Evolutionary conservation across 2,888 invertebrate species (phyloP).

Genomic region (Chloromyia formosa): DNA sequence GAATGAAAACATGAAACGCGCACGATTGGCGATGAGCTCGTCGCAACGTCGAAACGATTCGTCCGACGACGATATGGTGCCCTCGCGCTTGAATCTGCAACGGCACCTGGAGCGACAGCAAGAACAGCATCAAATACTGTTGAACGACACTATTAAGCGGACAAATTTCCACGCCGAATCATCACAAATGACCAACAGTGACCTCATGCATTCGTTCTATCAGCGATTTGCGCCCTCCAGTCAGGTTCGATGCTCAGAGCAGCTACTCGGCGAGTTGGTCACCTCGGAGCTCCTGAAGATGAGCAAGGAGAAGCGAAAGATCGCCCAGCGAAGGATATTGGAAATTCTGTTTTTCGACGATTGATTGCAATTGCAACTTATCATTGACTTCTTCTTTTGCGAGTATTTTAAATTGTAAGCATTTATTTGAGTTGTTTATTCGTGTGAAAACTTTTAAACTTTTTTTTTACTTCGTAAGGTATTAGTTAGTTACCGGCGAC

Average conservation of each 20-base stretch:
- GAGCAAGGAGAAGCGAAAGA: conserved; percentile 62
- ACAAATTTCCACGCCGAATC: conserved; percentile 47
- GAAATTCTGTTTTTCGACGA: conserved; percentile 64
- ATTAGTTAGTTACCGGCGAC: no score
- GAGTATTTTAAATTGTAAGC: no score
- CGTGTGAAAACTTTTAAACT: no score
- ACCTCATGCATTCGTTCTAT: conserved; percentile 61
- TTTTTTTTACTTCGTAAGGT: no score
- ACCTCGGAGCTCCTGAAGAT: conserved; percentile 63
- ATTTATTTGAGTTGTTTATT: no score
- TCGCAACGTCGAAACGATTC: conserved; percentile 44
- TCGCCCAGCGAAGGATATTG: conserved; percentile 61
- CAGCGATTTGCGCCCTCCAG: conserved; percentile 58
- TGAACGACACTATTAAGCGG: conserved; percentile 47
- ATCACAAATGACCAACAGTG: conserved; percentile 54
- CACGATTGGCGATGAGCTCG: conserved; percentile 56
- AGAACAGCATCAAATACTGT: conserved; percentile 51
- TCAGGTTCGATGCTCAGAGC: conserved; percentile 61
- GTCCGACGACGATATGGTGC: conserved; percentile 25
- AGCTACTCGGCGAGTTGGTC: conserved; percentile 62
- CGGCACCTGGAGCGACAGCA: conserved; percentile 49
- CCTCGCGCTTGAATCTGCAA: not conserved
- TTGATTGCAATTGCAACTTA: conserved; percentile 50
- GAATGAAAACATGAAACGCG: conserved; percentile 55
- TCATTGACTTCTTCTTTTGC: no score